Base-by-base conservation (phyloP, 53 echinoderm and acorn worm species). In the Luidia sarsii region DNA sequence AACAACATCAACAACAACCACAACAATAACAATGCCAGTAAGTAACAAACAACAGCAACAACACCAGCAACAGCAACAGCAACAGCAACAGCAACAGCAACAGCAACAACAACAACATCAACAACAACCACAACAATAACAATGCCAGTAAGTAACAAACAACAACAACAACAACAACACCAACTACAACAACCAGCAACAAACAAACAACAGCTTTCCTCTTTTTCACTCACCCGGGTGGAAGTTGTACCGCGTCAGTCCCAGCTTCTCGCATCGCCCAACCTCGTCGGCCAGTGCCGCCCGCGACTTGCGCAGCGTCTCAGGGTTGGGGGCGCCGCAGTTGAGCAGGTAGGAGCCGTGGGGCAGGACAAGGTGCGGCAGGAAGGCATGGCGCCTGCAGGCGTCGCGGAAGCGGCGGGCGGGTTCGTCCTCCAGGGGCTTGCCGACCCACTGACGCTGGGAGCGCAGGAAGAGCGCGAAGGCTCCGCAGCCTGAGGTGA, bases 291-390 rank as follows among this genome's bases (percentile, higher is more conserved):
- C 83, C 28, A 94, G 71, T 8, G 86, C 49, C 24, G 82, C 91
- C 16, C 89, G 67, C 10, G 89, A 89, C 83, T 94, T 94, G 57
- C 83, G 50, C 46, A 94, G 70, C 5, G 91, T 94, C 19, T 89
- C 89, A 11, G 70, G 71, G 29, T 89, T 91, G 9, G 94, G 94
- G n/a, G 91, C 88, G 32, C 94, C 94, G 71, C 94, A 94, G 75
- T 94, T 94, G 38, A 94, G 67, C 10, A 94, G 83, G 66, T 94
- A 94, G 10, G 94, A 94, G 27, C 94, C 94, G 48, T 94, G 94
- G 3, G 94, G 94, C 22, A 94, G 85, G 50, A 94, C 89, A 28
- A 85, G 82, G 52, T 91, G 79, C 0, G 94, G 83, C 15, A 86
- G 88, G 65, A 87, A 94, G 50, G 82, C 82, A 32, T 85, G 83